Evolutionary conservation across 1,140 invertebrate species (phyloP), one percentile per base, ranked within the genome.

Genomic region (Procambarus clarkii): DNA sequence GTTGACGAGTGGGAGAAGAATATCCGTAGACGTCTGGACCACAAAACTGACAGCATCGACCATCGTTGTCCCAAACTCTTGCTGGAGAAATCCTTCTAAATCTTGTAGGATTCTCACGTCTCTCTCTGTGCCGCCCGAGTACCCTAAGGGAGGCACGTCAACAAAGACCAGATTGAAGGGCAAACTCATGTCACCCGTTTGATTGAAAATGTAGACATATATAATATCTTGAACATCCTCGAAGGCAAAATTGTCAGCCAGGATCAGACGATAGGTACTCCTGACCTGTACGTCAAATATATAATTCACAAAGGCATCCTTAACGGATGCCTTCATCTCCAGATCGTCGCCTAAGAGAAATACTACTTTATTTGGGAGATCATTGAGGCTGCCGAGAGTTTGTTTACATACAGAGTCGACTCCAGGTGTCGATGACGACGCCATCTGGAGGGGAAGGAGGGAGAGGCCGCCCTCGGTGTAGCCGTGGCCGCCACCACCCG

Each of bases 261-360:
- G 60, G 8, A 71, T 71, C 58, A 88, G 60, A 13, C 86, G 86
- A 69, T 88, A 21, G 11, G 78, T 80, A 24, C 81, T 78, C 15
- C n/a, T 46, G 18, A 79, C 45, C 45, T 71, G 34, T 2, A 81
- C 79, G 46, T 81, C 60, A 44, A 81, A 81, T 9, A 88, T 64
- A n/a, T 88, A 88, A 64, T 88, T 88, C 18, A 88, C 78, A n/a
- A 88, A 69, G 44, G 77, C 34, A 50, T 88, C 86, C 60, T 88
- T 88, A 24, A 88, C 24, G 3, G 60, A 71, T 7, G 21, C 79
- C n/a, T 71, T 81, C 4, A 60, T 64, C 11, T 13, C 24, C 21
- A 46, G 45, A 24, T 80, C 86, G 34, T 88, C 45, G 45, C 86
- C 86, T 44, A 81, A 50, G 60, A 88, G 86, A 5, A 88, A 60